Evolutionary conservation across 92 coral and sea anemone genomes (phyloP), one percentile per base, ranked within the genome.

Genomic region (Metridium senile): DNA sequence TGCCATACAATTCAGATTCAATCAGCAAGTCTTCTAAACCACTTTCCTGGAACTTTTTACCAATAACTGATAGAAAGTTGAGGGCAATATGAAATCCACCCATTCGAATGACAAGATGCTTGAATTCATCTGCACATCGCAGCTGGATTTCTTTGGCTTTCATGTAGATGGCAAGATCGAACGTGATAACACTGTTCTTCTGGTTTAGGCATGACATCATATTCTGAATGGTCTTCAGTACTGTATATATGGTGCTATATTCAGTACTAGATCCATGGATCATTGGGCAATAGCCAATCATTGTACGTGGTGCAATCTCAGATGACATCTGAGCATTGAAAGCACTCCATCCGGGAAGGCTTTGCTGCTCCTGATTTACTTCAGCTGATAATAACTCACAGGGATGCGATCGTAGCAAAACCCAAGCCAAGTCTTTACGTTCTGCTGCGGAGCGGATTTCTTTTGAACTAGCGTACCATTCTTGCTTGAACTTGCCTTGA

Each of bases 201-300:
- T 77, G 62, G 18, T 59, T 34, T n/a, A 74, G 76, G 76, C 51
- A 9, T 26, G 35, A 21, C 3, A 52, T 33, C 74, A 78, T 77
- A 52, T 20, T 58, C 58, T 63, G 11, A 53, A n/a, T n/a, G n/a
- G n/a, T 23, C 63, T 76, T 89, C 2, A 85, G 74, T 26, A 65
- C 80, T 17, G 84, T 71, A 74, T 85, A 81, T 16, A 89, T 74
- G 10, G 93, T 89, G 58, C 87, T 89, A 77, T 56, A 89, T 67
- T 85, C 90, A 30, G 90, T 70, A 1, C 85, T 64, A 0, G 85
- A 81, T 21, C 88, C 90, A 26, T 78, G 54, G 25, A 89, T 89
- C 90, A 89, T 76, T 58, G 85, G 93, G 58, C 88, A 89, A 62
- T 89, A 89, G 9, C 93, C 90, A 62, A 81, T 81, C 34, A 53